phyloP scores from a whole-genome alignment of 2,888 invertebrate species.

The Nomada fabriciana region DNA sequence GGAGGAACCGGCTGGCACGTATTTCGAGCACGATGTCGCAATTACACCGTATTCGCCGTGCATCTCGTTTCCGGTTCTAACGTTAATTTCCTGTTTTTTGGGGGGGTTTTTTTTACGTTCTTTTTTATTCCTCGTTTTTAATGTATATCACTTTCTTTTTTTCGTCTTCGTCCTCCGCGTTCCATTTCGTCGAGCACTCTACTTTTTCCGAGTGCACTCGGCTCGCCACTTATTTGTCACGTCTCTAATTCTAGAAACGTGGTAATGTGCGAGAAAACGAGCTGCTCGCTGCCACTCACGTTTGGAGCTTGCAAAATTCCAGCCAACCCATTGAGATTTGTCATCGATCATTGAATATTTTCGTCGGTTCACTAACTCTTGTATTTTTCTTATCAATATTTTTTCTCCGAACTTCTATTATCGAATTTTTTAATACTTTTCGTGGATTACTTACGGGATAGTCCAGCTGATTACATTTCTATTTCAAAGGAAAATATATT shows the following conservation, averaged over 20 bases:
- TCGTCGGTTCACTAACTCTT: neutral
- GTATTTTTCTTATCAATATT: neutral
- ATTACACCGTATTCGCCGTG: constrained; percentile 8
- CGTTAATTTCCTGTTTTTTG: neutral
- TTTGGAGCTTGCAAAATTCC: neutral
- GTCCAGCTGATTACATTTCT: too few species aligned
- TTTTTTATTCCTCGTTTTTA: neutral
- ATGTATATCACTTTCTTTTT: neutral
- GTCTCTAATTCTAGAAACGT: constrained; percentile 51
- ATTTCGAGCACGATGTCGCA: constrained; percentile 16
- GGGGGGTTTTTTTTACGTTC: neutral
- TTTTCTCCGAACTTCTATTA: too few species aligned
- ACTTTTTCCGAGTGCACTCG: constrained; percentile 39
- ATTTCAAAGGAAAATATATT: too few species aligned
- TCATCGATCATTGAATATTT: neutral
- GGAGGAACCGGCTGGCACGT: constrained; percentile 4
- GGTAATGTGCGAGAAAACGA: constrained; percentile 41
- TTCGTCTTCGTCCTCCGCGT: neutral
- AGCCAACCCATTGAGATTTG: neutral
- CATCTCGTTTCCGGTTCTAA: constrained; percentile 29
- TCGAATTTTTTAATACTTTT: too few species aligned
- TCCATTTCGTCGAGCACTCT: constrained; percentile 34
- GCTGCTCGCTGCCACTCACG: neutral
- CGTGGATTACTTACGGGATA: too few species aligned
- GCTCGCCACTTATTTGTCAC: constrained; percentile 48